A percentile compares a stretch with the other conserved stretches of the same genome.
phyloP scores from a whole-genome alignment of 2,113 vertebrate species.

The Thryonomys swinderianus region DNA sequence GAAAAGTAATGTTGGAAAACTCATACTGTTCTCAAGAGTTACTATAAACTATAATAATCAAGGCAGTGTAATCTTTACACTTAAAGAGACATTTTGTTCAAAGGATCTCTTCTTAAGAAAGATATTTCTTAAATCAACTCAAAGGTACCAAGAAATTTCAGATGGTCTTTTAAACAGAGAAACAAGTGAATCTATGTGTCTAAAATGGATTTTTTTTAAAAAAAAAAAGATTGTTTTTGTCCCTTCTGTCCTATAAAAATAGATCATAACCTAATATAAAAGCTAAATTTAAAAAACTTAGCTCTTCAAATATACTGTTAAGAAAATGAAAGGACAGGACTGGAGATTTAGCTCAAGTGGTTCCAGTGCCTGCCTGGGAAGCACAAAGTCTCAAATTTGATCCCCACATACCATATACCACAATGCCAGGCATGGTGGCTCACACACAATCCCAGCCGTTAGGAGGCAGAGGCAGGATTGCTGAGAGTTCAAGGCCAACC shows the following conservation, averaged over 20 bases:
- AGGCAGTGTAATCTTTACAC: neutral
- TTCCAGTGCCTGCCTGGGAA: no score
- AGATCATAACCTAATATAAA: neutral
- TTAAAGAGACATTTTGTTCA: neutral
- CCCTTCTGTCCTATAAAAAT: neutral
- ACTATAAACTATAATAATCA: neutral
- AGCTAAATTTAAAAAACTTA: constrained; percentile 14
- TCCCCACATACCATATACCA: no score
- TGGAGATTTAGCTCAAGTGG: no score
- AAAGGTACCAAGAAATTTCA: neutral
- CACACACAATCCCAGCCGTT: no score
- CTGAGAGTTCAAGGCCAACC: no score
- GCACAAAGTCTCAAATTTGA: no score
- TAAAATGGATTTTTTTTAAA: neutral
- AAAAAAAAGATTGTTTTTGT: neutral
- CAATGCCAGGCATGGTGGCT: no score
- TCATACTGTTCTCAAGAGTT: neutral
- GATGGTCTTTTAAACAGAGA: neutral
- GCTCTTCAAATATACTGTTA: neutral
- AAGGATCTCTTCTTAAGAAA: neutral
- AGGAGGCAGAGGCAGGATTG: no score
- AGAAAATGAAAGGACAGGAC: neutral
- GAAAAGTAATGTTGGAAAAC: neutral
- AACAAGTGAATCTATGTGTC: neutral
- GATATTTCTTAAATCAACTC: neutral